Percentiles rank a stretch among this genome's conserved stretches.
Conservation (phyloP, 2,888 invertebrate genomes). For the Bombyx huttoni region DNA sequence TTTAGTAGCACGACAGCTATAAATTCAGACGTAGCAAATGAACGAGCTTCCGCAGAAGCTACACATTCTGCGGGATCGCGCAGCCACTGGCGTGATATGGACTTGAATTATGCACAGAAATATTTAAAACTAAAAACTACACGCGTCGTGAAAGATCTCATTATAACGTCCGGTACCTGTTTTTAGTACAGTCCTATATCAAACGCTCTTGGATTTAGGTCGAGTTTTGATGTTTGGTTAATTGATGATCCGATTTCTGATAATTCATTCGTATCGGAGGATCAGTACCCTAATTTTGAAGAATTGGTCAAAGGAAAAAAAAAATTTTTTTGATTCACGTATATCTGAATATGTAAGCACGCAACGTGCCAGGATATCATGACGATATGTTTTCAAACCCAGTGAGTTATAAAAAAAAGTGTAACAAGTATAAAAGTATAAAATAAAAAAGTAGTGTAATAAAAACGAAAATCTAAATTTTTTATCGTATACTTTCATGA, state of each 20-base stretch:
- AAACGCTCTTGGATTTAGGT: background rate
- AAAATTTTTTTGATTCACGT: too few species aligned
- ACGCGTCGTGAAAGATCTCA: conserved; percentile 3
- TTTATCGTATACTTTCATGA: too few species aligned
- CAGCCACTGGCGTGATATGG: conserved; percentile 22
- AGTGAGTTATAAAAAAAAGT: too few species aligned
- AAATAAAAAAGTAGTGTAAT: too few species aligned
- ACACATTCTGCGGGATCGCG: conserved; percentile 30
- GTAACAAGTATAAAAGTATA: too few species aligned
- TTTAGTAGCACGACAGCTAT: conserved; percentile 41
- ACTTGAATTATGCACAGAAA: conserved; percentile 14
- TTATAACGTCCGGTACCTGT: conserved; percentile 2
- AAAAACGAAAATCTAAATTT: too few species aligned
- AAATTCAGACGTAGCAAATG: conserved; percentile 36
- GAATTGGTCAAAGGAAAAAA: too few species aligned
- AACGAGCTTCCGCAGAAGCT: conserved; percentile 33
- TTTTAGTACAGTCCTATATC: background rate
- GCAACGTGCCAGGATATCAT: too few species aligned
- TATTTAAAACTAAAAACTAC: conserved; percentile 8
- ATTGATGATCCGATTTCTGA: background rate
- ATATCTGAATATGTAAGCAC: too few species aligned
- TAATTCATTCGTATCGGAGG: background rate
- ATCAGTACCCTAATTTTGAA: too few species aligned
- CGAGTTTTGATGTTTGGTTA: background rate
- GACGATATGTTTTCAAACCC: too few species aligned